Evolutionary conservation across 1,140 invertebrate species (phyloP).

Genomic region (Chelonus insularis): DNA sequence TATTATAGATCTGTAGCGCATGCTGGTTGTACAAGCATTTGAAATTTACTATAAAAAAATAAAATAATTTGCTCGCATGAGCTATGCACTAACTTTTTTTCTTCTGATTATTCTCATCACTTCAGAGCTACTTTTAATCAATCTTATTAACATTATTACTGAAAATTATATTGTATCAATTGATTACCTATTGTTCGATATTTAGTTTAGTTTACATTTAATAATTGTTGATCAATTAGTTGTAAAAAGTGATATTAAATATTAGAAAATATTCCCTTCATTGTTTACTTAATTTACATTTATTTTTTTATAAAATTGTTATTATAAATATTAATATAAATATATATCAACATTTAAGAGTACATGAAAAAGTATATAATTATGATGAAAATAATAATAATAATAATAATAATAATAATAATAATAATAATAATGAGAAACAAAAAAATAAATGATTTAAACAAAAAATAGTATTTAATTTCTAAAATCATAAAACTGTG

Average conservation of each 20-base stretch:
- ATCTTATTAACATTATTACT: slow-evolving; percentile 22
- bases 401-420: slow-evolving; percentile 4
- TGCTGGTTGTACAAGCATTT: slow-evolving; percentile 53
- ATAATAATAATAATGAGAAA: neutral
- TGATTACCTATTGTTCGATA: too few species aligned
- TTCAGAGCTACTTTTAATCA: slow-evolving; percentile 21
- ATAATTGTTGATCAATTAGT: too few species aligned
- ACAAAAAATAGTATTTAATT: slow-evolving; percentile 31
- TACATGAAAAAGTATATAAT: too few species aligned
- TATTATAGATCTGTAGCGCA: slow-evolving; percentile 46
- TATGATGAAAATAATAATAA: too few species aligned
- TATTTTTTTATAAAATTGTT: too few species aligned
- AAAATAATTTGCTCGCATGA: slow-evolving; percentile 50
- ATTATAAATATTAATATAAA: too few species aligned
- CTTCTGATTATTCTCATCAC: slow-evolving; percentile 22
- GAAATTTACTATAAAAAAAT: slow-evolving; percentile 39
- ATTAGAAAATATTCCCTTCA: too few species aligned
- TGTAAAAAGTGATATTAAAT: too few species aligned
- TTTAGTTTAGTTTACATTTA: too few species aligned
- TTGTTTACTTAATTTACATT: too few species aligned
- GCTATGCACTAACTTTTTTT: slow-evolving; percentile 50
- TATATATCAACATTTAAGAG: too few species aligned
- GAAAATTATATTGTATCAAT: slow-evolving; percentile 8
- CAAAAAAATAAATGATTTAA: slow-evolving; percentile 19
- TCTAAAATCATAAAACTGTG: slow-evolving; percentile 56